These are phyloP conservation scores for Anthonomus grandis DNA, from an alignment of 1,140 invertebrate species.

Conservation along the genomic window DNA sequence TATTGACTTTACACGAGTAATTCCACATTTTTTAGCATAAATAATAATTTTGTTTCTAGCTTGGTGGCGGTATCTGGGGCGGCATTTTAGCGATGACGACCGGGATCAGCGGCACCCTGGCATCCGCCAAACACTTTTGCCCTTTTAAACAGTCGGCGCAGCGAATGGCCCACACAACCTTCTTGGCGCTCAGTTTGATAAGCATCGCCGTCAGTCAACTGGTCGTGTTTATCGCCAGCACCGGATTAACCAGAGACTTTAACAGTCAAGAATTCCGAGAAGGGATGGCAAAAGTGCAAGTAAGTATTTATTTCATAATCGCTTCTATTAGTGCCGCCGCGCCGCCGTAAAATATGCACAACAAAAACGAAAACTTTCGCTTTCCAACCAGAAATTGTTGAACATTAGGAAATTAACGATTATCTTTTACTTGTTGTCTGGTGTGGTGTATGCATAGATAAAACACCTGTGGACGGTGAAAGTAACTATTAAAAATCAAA, in stretches of 20 bases:
- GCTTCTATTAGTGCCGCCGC: too few relatives aligned
- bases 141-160: slow-evolving; percentile 49
- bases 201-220: slow-evolving; percentile 58
- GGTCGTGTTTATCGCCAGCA: slow-evolving; percentile 57
- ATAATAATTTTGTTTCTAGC: slow-evolving; percentile 31
- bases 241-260: slow-evolving; percentile 56
- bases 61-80: slow-evolving; percentile 60
- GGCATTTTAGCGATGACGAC: slow-evolving; percentile 56
- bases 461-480: too few relatives aligned
- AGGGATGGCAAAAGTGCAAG: slow-evolving; percentile 24
- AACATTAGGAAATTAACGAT: too few relatives aligned
- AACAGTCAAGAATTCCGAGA: slow-evolving; percentile 32
- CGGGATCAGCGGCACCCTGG: slow-evolving; percentile 56
- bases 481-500: too few relatives aligned
- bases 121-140: slow-evolving; percentile 58
- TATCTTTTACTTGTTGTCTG: too few relatives aligned
- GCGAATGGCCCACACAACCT: slow-evolving; percentile 53
- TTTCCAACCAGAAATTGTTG: too few relatives aligned
- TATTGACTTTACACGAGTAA: neutral
- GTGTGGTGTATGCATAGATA: too few relatives aligned
- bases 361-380: too few relatives aligned
- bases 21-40: neutral
- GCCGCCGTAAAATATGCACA: too few relatives aligned
- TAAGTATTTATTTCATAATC: too few relatives aligned
- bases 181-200: slow-evolving; percentile 56